Percentiles rank a stretch among this genome's conserved stretches.
Evolutionary conservation across 1,140 invertebrate species (phyloP).

Genomic region (Chironomus tepperi): DNA sequence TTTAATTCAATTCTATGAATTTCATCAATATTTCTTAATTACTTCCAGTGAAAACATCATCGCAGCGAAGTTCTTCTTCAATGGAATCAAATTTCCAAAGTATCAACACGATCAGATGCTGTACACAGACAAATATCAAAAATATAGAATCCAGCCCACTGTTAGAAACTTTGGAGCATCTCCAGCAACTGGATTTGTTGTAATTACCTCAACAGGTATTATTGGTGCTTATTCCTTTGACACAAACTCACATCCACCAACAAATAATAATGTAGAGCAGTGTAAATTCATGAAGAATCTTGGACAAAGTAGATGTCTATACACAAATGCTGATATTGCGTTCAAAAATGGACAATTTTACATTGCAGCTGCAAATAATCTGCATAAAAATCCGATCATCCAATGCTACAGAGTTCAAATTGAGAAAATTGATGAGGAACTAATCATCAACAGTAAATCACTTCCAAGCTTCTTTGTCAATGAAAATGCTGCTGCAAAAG

Average conservation of each 20-base stretch:
- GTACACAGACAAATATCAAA: conserved; percentile 78
- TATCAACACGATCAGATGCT: conserved; percentile 51
- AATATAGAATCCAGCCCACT: conserved; percentile 65
- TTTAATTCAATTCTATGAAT: not conserved
- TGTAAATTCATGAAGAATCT: conserved; percentile 53
- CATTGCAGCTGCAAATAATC: conserved; percentile 52
- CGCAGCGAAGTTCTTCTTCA: conserved; percentile 72
- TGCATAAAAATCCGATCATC: conserved; percentile 55
- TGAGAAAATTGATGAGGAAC: conserved; percentile 43
- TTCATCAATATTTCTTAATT: conserved; percentile 30
- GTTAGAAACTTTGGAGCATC: conserved; percentile 79
- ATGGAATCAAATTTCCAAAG: conserved; percentile 49
- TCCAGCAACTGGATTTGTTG: conserved; percentile 67
- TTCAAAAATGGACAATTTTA: conserved; percentile 72
- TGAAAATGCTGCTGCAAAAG: conserved; percentile 46
- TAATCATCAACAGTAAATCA: conserved; percentile 58
- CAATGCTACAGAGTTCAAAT: conserved; percentile 64
- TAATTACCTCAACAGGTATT: conserved; percentile 78
- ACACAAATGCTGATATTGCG: conserved; percentile 65
- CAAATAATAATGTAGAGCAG: conserved; percentile 29
- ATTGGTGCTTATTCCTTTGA: conserved; percentile 57
- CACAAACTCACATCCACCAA: conserved; percentile 29
- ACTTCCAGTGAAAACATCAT: conserved; percentile 72
- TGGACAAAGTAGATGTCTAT: conserved; percentile 58
- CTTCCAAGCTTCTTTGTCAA: conserved; percentile 73